A percentile compares a stretch with the other conserved stretches of the same genome.
phyloP scores from a whole-genome alignment of 2,888 invertebrate genomes.

The Netelia melanura region DNA sequence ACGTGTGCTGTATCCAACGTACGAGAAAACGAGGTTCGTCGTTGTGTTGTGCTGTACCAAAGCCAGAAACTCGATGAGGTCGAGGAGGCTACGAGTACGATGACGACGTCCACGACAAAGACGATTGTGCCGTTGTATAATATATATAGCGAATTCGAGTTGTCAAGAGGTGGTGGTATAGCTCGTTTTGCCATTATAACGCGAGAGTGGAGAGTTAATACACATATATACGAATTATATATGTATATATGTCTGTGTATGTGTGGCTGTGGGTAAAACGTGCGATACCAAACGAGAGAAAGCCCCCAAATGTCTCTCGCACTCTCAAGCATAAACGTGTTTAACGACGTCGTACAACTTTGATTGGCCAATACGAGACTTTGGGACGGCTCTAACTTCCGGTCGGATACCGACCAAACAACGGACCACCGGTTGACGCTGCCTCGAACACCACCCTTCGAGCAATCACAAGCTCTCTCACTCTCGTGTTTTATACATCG shows the following conservation, averaged over 20 bases:
- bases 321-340: slow-evolving; percentile 64
- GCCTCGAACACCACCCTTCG: slow-evolving; percentile 13
- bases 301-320: slow-evolving; percentile 9
- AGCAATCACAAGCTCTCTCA: slow-evolving; percentile 18
- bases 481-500: background rate
- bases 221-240: background rate
- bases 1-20: background rate
- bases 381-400: slow-evolving; percentile 68
- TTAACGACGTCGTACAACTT: slow-evolving; percentile 75
- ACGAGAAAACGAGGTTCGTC: background rate
- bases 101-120: background rate
- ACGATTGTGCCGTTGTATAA: slow-evolving; percentile 25
- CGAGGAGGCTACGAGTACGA: slow-evolving; percentile 19
- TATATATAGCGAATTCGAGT: slow-evolving; percentile 65
- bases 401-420: slow-evolving; percentile 58
- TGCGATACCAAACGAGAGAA: slow-evolving; percentile 1
- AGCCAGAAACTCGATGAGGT: slow-evolving; percentile 23
- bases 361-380: slow-evolving; percentile 74
- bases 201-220: slow-evolving; percentile 34
- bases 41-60: slow-evolving; percentile 1
- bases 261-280: background rate
- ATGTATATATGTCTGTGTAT: no score
- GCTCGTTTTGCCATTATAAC: slow-evolving; percentile 70
- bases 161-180: slow-evolving; percentile 34
- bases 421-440: slow-evolving; percentile 62